Base-by-base conservation (phyloP, 2,797 vertebrate genomes). In the Babyrousa celebensis region DNA sequence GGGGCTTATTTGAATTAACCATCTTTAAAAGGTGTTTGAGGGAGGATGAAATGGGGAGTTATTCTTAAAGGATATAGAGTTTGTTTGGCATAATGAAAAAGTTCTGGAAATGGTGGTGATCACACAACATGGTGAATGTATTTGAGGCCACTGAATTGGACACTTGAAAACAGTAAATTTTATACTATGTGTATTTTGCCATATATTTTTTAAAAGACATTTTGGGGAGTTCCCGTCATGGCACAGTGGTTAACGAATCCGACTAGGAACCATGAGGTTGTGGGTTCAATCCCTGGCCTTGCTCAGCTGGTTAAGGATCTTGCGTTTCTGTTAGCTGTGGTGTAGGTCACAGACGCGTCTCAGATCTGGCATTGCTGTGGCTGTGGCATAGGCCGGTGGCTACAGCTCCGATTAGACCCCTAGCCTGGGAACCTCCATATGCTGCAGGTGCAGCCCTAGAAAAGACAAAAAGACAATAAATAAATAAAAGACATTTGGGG, bases 1-100 rank as follows among this genome's bases (percentile, higher is more conserved):
- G 54, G 65, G 52, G 40, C 77, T 79, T 89, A 58, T 72, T 91
- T 78, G 32, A 95, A 43, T 80, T 88, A 80, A n/a, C 18, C 32
- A 85, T 40, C 79, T 87, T 94, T 58, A 27, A 77, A 85, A 77
- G 27, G 58, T 1, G 8, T 96, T 89, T 43, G 2, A 21, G 32
- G 11, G 60, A 54, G 25, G 16, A 1, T 0, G 2, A 68, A 82
- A 62, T 54, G 17, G 29, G 8, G 7, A 63, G 70, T 91, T 89
- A 58, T 77, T 94, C 16, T 65, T 80, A 79, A 87, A 70, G 23
- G 10, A 60, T 16, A 6, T 36, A 85, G n/a, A 71, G 7, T 79
- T 87, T 86, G 15, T 92, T 32, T 79, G 52, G 58, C n/a, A 79
- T 56, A 54, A 83, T 48, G 40, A 74, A 48, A 72, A 87, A 86